These are phyloP conservation scores for Sialis lutaria DNA, from an alignment of 2,888 invertebrate species.

Conservation along the genomic window DNA sequence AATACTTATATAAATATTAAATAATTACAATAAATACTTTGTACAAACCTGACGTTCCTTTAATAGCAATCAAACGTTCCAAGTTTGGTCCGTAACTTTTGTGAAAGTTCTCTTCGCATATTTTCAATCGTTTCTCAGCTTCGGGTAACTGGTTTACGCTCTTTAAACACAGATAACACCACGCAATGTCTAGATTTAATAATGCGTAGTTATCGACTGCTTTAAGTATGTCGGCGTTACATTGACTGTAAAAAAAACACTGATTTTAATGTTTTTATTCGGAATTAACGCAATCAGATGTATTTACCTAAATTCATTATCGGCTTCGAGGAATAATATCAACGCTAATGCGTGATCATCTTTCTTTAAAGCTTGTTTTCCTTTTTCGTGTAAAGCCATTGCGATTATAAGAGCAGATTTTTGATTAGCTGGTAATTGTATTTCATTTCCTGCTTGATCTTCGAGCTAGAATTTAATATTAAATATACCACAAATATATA, in stretches of 20 bases:
- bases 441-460: conserved; percentile 58
- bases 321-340: conserved; percentile 60
- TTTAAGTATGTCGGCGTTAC: conserved; percentile 43
- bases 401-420: conserved; percentile 53
- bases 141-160: conserved; percentile 54
- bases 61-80: conserved; percentile 39
- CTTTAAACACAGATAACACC: conserved; percentile 69
- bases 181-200: conserved; percentile 71
- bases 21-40: conserved; percentile 1
- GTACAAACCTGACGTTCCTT: conserved; percentile 35
- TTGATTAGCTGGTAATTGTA: conserved; percentile 52
- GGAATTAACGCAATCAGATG: background rate
- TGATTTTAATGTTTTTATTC: background rate
- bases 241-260: conserved; percentile 30
- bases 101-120: conserved; percentile 48
- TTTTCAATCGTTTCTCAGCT: conserved; percentile 45
- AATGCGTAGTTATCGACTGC: conserved; percentile 70
- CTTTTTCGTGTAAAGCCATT: conserved; percentile 66
- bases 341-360: conserved; percentile 52
- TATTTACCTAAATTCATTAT: conserved; percentile 43
- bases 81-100: conserved; percentile 48
- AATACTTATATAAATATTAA: conserved; percentile 4
- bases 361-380: conserved; percentile 44
- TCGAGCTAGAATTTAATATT: conserved; percentile 34
- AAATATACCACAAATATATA: conserved; percentile 34